These are phyloP conservation scores for Hippopotamus amphibius DNA, from an alignment of 2,113 vertebrate genomes.

Conservation along the genomic window DNA sequence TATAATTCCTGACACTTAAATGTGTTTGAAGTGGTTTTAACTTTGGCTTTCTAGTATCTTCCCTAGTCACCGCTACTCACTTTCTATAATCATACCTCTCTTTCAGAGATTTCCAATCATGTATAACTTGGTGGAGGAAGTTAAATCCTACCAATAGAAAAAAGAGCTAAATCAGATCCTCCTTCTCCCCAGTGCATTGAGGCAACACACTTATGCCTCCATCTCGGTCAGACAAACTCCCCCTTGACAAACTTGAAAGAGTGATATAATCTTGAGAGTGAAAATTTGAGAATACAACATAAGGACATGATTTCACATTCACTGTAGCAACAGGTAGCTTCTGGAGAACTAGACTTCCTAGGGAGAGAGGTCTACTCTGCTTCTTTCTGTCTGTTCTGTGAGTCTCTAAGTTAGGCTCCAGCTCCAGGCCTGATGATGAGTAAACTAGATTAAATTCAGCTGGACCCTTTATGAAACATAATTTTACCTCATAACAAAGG, in stretches of 20 bases:
- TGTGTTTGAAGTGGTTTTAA: neutral
- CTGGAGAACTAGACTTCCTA: neutral
- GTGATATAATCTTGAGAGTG: neutral
- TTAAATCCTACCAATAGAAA: neutral
- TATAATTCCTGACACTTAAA: neutral
- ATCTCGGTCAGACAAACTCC: neutral
- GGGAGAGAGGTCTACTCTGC: neutral
- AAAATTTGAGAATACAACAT: neutral
- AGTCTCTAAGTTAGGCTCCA: neutral
- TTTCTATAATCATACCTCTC: neutral
- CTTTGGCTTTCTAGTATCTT: neutral
- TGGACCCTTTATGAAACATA: neutral
- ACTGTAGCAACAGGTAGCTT: neutral
- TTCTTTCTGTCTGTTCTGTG: neutral
- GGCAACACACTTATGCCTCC: neutral
- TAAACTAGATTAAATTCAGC: neutral
- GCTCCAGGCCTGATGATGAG: neutral
- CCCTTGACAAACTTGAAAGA: neutral
- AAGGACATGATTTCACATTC: neutral
- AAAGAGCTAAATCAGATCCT: neutral
- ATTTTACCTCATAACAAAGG: neutral
- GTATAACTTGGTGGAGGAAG: neutral
- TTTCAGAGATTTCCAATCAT: neutral
- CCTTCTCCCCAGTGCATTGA: neutral
- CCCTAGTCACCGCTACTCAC: neutral